Percentiles rank a stretch among this genome's conserved stretches.
These are phyloP conservation scores for Meloidogyne exigua DNA, from an alignment of 1,140 invertebrate species.

Conservation along the genomic window DNA sequence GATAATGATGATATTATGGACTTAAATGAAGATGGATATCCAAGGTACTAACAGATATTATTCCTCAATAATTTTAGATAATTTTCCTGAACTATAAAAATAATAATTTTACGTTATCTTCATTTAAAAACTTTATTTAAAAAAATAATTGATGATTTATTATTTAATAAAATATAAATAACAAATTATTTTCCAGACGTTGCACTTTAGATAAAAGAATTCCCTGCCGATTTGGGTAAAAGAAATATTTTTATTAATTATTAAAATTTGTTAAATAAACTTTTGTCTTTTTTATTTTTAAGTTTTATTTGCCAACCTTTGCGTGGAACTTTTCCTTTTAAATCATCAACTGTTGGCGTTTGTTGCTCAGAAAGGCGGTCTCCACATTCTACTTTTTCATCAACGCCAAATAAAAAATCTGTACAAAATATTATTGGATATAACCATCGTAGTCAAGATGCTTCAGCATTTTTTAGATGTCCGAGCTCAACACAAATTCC, in stretches of 20 bases:
- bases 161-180: no score
- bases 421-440: not conserved
- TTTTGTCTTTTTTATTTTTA: not conserved
- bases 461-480: constrained; percentile 24
- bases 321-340: not conserved
- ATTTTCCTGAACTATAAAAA: no score
- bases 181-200: not conserved
- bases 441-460: constrained; percentile 1
- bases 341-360: not conserved
- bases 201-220: not conserved
- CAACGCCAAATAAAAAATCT: not conserved
- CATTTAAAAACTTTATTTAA: no score
- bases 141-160: no score
- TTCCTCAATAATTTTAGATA: no score
- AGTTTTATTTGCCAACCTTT: constrained; percentile 23
- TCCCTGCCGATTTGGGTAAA: not conserved
- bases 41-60: not conserved
- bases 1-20: constrained; percentile 1
- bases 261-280: no score
- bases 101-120: no score
- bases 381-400: not conserved
- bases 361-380: constrained; percentile 11
- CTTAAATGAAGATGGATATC: not conserved
- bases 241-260: no score
- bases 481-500: constrained; percentile 20